Evolutionary conservation across 37 sponge, comb jelly and placozoan species (phyloP).

Genomic region (Theonella swinhoei): DNA sequence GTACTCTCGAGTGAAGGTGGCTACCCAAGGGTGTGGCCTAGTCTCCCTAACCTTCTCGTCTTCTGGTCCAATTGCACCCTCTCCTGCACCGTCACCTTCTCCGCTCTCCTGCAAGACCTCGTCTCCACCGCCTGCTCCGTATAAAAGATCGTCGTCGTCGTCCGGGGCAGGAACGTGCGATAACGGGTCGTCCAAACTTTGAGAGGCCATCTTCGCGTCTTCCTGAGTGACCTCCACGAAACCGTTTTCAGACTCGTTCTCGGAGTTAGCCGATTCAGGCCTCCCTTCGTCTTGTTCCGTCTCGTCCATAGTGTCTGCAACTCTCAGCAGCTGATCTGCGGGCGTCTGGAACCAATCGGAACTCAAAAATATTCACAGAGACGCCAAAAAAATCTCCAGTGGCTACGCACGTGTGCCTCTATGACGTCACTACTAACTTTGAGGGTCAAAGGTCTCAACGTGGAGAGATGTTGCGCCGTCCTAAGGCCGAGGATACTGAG

Average conservation of each 20-base stretch:
- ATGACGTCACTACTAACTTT: neutral
- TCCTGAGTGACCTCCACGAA: constrained; percentile 44
- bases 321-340: neutral
- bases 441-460: neutral
- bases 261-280: constrained; percentile 42
- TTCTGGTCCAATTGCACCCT: too few relatives aligned
- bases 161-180: neutral
- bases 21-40: neutral
- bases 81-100: too few relatives aligned
- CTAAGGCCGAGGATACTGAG: constrained; percentile 75
- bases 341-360: neutral
- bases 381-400: neutral
- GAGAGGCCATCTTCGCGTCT: constrained; percentile 1
- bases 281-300: constrained; percentile 12
- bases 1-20: too few relatives aligned
- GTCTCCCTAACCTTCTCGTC: neutral
- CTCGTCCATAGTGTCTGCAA: neutral
- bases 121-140: neutral
- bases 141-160: constrained; percentile 24
- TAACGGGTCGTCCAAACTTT: neutral
- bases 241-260: constrained; percentile 48
- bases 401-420: neutral
- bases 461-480: constrained; percentile 57
- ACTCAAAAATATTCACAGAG: neutral
- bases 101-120: neutral